Base-by-base conservation (phyloP, 2,113 vertebrate species). In the Rhagologus leucostigma region DNA sequence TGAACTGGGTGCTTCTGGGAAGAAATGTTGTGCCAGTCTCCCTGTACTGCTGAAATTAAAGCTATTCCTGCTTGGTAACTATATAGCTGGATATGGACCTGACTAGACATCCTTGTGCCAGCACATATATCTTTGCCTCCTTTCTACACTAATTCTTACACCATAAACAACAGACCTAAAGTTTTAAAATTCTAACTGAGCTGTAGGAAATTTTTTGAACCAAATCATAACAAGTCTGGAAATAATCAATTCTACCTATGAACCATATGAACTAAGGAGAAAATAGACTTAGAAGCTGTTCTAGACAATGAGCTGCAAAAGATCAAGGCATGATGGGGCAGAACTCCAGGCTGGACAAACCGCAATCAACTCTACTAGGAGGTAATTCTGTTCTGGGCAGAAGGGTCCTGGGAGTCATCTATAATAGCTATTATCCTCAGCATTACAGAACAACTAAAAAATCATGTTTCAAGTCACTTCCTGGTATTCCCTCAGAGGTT, bases 401-500 rank as follows among this genome's bases (percentile, higher is more conserved):
- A 86, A 84, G 17, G 30, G 32, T 59, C 62, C 80, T 68, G 64
- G n/a, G 46, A 77, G 42, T 33, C 53, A 91, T 35, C 46, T 84
- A 13, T 63, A 86, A 86, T 8, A 79, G 60, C n/a, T 59, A 57
- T 76, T 19, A 50, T 83, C 73, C 59, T 95, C 57, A 83, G 39
- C 2, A 0, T 75, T 84, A 62, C 44, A 82, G 78, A 96, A 80
- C 87, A 96, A 95, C 3, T 33, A 95, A 87, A 35, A 6, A 96
- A 85, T 96, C 96, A 81, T 85, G 69, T 89, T 93, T 24, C 15
- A 47, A 96, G 84, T 93, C 68, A 82, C 69, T 80, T 78, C 90
- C 64, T 64, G 74, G 81, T 94, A 69, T 87, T 93, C 79, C 84
- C 86, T 90, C 77, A 88, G 90, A 97, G 78, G 76, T 83, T 91